Evolutionary conservation across 1,140 invertebrate genomes (phyloP), one percentile per base, ranked within the genome.

Genomic region (Branchinecta lynchi): DNA sequence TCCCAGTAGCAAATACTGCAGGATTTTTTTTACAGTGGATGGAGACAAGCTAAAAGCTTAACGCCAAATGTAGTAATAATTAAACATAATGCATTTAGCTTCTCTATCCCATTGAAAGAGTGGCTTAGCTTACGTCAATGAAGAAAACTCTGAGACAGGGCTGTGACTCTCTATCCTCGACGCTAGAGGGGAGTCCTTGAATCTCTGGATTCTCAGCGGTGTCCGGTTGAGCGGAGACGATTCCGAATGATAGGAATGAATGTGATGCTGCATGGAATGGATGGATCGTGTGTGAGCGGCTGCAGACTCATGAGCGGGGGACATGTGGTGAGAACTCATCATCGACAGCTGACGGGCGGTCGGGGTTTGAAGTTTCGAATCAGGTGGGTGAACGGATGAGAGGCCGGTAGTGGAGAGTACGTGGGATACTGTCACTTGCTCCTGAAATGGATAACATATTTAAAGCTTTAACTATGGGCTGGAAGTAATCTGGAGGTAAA

Each of bases 331-430:
- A 60, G 51, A 60, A 12, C 51, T 60, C 51, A 60, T 60, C 17
- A 20, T 20, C 17, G 51, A 60, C 17, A 60, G 12, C 51, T 60
- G 51, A 15, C 51, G 12, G 12, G 12, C 51, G 3, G 51, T 15
- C 12, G 51, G 51, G 17, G 51, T 60, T 60, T 60, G 51, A 60
- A 60, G 51, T 20, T 20, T 60, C 51, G 51, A 60, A 60, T 60
- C 51, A 60, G 51, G 17, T 3, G 51, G 51, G 17, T 15, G 17
- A 6, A 20, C 17, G 1, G 51, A 60, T 3, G 51, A 60, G 51
- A 60, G 12, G 12, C 51, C 51, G 1, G 51, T 60, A 20, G 51
- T 20, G 6, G 51, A 60, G 1, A 60, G 51, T 15, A 60, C 12
- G 3, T 60, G 51, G 51, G 12, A 12, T 15, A 60, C 51, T 15